phyloP scores from a whole-genome alignment of 2,888 invertebrate species.

The Machimus atricapillus region DNA sequence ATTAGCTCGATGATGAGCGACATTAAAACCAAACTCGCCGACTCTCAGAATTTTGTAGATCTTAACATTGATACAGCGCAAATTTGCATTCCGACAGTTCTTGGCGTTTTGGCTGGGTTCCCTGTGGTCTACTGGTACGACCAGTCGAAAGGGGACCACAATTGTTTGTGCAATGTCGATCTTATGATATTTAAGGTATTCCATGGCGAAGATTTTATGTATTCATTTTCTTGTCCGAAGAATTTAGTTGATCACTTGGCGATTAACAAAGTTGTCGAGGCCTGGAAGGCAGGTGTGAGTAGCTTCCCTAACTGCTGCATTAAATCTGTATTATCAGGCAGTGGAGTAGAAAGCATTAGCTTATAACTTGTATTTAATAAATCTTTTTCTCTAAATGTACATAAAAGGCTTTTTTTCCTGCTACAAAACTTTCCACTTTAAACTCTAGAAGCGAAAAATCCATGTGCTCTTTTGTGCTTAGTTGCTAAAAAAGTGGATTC shows the following conservation, averaged over 20 bases:
- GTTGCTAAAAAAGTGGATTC: too few relatives aligned
- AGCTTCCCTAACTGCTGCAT: background rate
- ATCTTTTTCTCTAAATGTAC: background rate
- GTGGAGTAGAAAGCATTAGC: background rate
- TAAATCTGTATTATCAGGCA: background rate
- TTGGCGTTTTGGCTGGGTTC: slow-evolving; percentile 55
- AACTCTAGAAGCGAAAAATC: background rate
- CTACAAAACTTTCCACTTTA: background rate
- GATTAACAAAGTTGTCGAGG: slow-evolving; percentile 17
- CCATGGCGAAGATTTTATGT: slow-evolving; percentile 24
- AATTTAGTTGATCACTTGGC: slow-evolving; percentile 1
- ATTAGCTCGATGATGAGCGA: slow-evolving; percentile 23
- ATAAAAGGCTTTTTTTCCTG: background rate
- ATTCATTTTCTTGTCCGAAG: slow-evolving; percentile 46
- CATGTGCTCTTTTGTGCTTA: background rate
- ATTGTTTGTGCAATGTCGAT: slow-evolving; percentile 43
- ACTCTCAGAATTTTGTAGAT: background rate
- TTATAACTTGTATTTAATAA: background rate
- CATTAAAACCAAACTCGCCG: slow-evolving; percentile 29
- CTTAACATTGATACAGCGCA: slow-evolving; percentile 32
- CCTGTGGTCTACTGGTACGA: slow-evolving; percentile 56
- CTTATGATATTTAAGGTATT: slow-evolving; percentile 41
- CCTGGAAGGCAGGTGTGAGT: slow-evolving; percentile 35
- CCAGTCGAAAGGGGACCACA: slow-evolving; percentile 25
- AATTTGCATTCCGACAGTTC: slow-evolving; percentile 54